Evolutionary conservation across 2,113 vertebrate species (phyloP), one percentile per base, ranked within the genome.

Genomic region (Corythoichthys intestinalis): DNA sequence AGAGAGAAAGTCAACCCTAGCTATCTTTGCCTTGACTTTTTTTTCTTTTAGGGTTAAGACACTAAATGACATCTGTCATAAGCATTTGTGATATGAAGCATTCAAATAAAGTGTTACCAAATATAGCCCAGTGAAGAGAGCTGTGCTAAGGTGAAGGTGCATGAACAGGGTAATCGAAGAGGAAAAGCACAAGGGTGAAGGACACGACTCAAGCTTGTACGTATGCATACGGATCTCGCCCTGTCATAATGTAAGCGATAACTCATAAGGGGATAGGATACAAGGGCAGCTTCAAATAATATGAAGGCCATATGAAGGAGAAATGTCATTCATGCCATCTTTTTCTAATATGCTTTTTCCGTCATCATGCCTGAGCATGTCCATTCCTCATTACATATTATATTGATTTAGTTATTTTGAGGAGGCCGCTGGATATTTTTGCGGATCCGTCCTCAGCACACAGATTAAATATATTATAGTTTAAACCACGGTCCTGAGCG

Each of bases 301-400:
- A 39, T 7, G 61, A 48, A 78, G 57, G 77, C 63, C 71, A 75
- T n/a, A 17, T 74, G 61, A 76, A 70, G 49, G 70, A 73, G 37
- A 74, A 74, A 78, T 54, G 65, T 74, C 65, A 70, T 68, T 78
- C 68, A 65, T 54, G 62, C 7, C 20, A 59, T 46, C 37, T 44
- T 41, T 34, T 20, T 50, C 17, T 38, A 52, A 74, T 57, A 54
- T 41, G 63, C 34, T 65, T 49, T 41, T 66, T 60, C 6, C 17
- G 10, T 62, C 52, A 53, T 57, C 44, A 72, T 7, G 38, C 20
- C 44, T 61, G 28, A 9, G 35, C 38, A 6, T 48, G 41, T 14
- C 59, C 35, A 11, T 71, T 10, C 66, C 46, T 72, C 56, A 74
- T 68, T 62, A 71, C 41, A 46, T 38, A 35, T 44, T 28, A 39